Conservation (phyloP, 2,888 invertebrate genomes). For the Aleiodes leptofemur region DNA sequence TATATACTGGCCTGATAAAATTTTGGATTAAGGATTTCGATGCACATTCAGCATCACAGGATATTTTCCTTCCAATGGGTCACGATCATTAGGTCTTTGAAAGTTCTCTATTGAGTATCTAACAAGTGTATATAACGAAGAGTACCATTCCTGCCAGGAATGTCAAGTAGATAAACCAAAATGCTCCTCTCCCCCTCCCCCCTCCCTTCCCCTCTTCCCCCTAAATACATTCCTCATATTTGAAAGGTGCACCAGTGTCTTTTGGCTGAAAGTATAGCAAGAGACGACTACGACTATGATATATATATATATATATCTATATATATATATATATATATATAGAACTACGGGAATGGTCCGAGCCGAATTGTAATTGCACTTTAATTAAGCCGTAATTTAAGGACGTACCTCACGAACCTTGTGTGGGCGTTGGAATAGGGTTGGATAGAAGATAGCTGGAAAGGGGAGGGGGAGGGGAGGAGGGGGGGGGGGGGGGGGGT, state of each 20-base stretch:
- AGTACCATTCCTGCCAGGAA: conserved; percentile 2
- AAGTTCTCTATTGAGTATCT: background rate
- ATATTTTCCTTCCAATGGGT: conserved; percentile 51
- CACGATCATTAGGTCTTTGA: conserved; percentile 50
- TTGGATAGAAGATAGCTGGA: too few species aligned
- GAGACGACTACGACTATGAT: background rate
- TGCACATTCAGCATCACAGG: background rate
- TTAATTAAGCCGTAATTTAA: conserved; percentile 63
- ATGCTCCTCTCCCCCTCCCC: background rate
- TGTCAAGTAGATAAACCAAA: conserved; percentile 27
- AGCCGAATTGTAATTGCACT: conserved; percentile 60
- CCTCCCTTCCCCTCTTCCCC: background rate
- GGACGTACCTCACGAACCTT: conserved; percentile 50
- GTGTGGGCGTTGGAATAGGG: conserved; percentile 5
- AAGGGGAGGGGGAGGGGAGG: background rate
- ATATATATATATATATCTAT: too few species aligned
- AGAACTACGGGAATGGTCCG: conserved; percentile 22
- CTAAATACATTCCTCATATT: conserved; percentile 19
- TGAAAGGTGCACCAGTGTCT: background rate
- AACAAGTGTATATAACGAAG: conserved; percentile 18
- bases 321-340: background rate
- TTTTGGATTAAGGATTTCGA: conserved; percentile 12
- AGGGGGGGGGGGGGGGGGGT: background rate
- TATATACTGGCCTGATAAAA: background rate
- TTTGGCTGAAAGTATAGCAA: background rate